Evolutionary conservation across 2,888 invertebrate genomes (phyloP).

Genomic region (Eumacrocentrus americanus): DNA sequence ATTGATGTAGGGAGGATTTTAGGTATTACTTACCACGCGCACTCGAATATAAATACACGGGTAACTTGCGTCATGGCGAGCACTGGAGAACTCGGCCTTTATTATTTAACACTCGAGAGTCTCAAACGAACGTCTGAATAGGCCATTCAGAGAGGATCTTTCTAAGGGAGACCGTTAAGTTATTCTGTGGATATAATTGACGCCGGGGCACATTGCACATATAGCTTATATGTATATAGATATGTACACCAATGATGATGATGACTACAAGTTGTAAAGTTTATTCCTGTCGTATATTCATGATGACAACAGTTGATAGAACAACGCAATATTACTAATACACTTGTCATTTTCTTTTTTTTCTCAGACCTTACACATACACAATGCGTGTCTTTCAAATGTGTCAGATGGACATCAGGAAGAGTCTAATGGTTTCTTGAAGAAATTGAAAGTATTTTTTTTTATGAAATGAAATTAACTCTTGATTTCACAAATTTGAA

Average conservation of each 20-base stretch:
- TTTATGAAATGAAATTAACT: neutral
- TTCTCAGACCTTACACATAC: too few species aligned
- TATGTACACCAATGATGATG: neutral
- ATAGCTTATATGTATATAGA: slow-evolving; percentile 13
- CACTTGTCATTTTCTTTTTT: neutral
- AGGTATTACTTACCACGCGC: neutral
- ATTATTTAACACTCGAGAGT: slow-evolving; percentile 61
- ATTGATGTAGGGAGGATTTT: neutral
- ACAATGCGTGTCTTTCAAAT: neutral
- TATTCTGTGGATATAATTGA: slow-evolving; percentile 61
- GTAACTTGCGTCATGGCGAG: slow-evolving; percentile 29
- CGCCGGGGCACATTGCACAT: slow-evolving; percentile 38
- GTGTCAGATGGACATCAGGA: neutral
- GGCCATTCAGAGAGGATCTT: slow-evolving; percentile 57
- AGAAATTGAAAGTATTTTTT: neutral
- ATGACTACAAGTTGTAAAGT: neutral
- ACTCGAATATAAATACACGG: slow-evolving; percentile 30
- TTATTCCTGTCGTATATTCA: neutral
- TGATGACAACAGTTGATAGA: neutral
- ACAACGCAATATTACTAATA: slow-evolving; percentile 3
- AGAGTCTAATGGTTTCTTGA: neutral
- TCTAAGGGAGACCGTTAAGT: slow-evolving; percentile 59
- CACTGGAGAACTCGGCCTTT: slow-evolving; percentile 44
- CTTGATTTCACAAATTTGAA: neutral
- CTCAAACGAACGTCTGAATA: slow-evolving; percentile 59